phyloP scores from a whole-genome alignment of 2,888 invertebrate genomes.

The Tinea pellionella region DNA sequence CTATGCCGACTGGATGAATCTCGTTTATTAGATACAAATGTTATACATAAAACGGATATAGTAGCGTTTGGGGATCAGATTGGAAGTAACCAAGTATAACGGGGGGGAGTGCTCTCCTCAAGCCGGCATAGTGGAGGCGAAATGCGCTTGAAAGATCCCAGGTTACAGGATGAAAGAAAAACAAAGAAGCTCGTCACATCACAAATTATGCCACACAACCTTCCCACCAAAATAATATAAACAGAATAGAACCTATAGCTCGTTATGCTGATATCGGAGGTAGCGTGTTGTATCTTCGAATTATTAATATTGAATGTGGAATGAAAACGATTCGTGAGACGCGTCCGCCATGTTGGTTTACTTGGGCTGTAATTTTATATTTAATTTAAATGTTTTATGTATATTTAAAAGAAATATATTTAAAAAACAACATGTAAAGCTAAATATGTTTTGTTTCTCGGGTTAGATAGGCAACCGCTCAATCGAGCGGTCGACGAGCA shows the following conservation, averaged over 20 bases:
- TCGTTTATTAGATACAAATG: too few species aligned
- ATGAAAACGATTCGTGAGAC: slow-evolving; percentile 28
- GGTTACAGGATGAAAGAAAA: too few species aligned
- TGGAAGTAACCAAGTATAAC: too few species aligned
- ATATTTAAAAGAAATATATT: not conserved
- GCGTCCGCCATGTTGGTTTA: slow-evolving; percentile 32
- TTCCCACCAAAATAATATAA: not conserved
- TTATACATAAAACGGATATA: too few species aligned
- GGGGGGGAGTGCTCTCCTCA: too few species aligned
- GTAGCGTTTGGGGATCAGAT: too few species aligned
- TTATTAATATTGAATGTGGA: slow-evolving; percentile 21
- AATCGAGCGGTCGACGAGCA: too few species aligned
- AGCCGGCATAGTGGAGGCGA: too few species aligned
- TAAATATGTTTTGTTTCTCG: too few species aligned
- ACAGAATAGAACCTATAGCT: slow-evolving; percentile 25
- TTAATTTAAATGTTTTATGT: not conserved
- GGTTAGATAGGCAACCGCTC: too few species aligned
- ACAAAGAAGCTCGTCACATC: not conserved
- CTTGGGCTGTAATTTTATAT: slow-evolving; percentile 17
- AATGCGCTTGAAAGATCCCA: too few species aligned
- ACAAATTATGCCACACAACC: not conserved
- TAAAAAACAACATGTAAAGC: not conserved
- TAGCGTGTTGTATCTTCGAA: slow-evolving; percentile 25
- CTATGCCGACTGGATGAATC: too few species aligned
- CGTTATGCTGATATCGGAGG: slow-evolving; percentile 32